Base-by-base conservation (phyloP, 2,113 vertebrate species). In the Osmerus eperlanus region DNA sequence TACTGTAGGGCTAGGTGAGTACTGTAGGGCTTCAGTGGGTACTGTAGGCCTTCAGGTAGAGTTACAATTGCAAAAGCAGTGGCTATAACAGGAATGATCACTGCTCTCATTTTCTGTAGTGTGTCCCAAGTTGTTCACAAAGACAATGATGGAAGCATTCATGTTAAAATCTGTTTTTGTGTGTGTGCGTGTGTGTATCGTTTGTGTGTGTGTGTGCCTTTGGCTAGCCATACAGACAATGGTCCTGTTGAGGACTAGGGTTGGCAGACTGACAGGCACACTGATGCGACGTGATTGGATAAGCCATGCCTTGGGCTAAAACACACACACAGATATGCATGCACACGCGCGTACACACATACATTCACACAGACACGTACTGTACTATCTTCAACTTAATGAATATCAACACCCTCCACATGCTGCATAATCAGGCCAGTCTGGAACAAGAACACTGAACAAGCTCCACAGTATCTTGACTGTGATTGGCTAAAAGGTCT, bases 221-320 rank as follows among this genome's bases (percentile, higher is more conserved):
- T 79, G 77, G 70, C 77, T 23, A 3, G 67, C 68, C 73, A 70
- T 76, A 78, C 82, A 85, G 79, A 87, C 81, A 85, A 83, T 79
- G 71, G 72, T 77, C 71, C 75, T 16, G 71, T 79, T 66, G 76
- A 82, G 68, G 77, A 73, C 71, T 84, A 56, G 79, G 79, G 73
- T 81, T 86, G 84, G 82, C 83, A 84, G 81, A 84, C 67, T 87
- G 86, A 86, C 85, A 89, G 79, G 78, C 83, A 78, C 81, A 74
- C 75, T 89, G 82, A 87, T 88, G 84, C 78, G 82, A 81, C 83
- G 82, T 88, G 87, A 90, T 88, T 87, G 82, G 80, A 82, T 78
- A 82, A 87, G 86, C 83, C 70, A 53, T 80, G 21, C 83, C 83
- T 62, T 68, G 85, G 81, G 71, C 23, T 28, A 61, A 15, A 15